A percentile compares a stretch with the other conserved stretches of the same genome.
These are phyloP conservation scores for Masticophis lateralis DNA, from an alignment of 2,797 vertebrate genomes.

Conservation along the genomic window DNA sequence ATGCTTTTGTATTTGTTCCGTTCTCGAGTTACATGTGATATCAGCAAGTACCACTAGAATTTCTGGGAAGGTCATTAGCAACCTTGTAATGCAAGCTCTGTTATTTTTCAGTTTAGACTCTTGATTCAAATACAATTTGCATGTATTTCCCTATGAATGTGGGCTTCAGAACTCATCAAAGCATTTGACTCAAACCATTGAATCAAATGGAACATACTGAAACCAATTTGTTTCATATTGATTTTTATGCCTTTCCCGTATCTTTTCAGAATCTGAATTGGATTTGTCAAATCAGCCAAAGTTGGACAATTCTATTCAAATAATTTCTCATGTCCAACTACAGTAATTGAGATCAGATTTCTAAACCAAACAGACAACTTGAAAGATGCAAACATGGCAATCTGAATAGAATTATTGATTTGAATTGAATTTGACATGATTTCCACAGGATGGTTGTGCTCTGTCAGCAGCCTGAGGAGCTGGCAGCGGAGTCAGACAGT, in stretches of 20 bases:
- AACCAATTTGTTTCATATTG: background rate
- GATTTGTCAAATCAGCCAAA: background rate
- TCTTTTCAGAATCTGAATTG: background rate
- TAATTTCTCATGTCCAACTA: background rate
- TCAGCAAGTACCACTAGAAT: background rate
- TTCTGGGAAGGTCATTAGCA: background rate
- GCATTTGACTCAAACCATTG: background rate
- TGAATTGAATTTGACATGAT: background rate
- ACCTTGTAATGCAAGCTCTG: background rate
- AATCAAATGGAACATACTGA: background rate
- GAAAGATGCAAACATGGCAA: background rate
- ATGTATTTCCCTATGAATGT: background rate
- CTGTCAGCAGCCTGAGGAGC: too few species aligned
- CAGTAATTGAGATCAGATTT: background rate
- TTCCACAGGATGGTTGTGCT: background rate
- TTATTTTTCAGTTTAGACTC: background rate
- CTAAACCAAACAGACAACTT: background rate
- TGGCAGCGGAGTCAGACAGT: too few species aligned
- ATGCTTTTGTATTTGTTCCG: background rate
- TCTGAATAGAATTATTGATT: background rate
- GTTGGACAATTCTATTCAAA: background rate
- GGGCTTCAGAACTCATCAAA: background rate
- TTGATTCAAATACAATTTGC: background rate
- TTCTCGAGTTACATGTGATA: background rate
- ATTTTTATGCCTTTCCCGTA: background rate